Evolutionary conservation across 2,888 invertebrate genomes (phyloP).

Genomic region (Dorcus parallelipipedus): DNA sequence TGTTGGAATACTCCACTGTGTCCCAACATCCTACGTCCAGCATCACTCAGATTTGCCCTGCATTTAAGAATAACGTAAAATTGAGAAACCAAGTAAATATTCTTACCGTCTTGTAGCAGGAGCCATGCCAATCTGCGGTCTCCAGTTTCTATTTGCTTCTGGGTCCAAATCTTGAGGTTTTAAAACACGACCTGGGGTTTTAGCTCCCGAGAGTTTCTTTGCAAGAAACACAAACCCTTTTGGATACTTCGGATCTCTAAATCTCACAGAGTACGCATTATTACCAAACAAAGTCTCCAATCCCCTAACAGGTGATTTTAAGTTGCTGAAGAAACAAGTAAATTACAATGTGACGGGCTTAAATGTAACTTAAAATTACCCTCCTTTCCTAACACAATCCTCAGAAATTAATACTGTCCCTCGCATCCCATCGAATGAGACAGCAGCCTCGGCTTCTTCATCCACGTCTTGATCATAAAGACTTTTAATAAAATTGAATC

Average conservation of each 20-base stretch:
- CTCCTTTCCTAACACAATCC: slow-evolving; percentile 65
- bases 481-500: slow-evolving; percentile 66
- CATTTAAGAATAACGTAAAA: too few relatives aligned
- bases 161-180: slow-evolving; percentile 71
- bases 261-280: slow-evolving; percentile 65
- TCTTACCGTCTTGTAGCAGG: slow-evolving; percentile 40
- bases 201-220: slow-evolving; percentile 60
- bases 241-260: slow-evolving; percentile 74
- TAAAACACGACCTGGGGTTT: slow-evolving; percentile 71
- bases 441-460: slow-evolving; percentile 55
- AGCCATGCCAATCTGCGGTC: slow-evolving; percentile 69
- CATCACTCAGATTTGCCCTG: too few relatives aligned
- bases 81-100: not conserved
- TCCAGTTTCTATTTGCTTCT: slow-evolving; percentile 68
- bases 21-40: too few relatives aligned
- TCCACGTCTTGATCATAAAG: slow-evolving; percentile 61
- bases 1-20: too few relatives aligned
- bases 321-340: not conserved
- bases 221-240: slow-evolving; percentile 78
- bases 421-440: slow-evolving; percentile 76
- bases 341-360: not conserved
- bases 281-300: slow-evolving; percentile 61
- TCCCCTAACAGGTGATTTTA: slow-evolving; percentile 66
- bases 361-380: slow-evolving; percentile 51
- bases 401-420: slow-evolving; percentile 69